Conservation (phyloP, 2,113 vertebrate genomes). For the Phrynosoma blainvillii region DNA sequence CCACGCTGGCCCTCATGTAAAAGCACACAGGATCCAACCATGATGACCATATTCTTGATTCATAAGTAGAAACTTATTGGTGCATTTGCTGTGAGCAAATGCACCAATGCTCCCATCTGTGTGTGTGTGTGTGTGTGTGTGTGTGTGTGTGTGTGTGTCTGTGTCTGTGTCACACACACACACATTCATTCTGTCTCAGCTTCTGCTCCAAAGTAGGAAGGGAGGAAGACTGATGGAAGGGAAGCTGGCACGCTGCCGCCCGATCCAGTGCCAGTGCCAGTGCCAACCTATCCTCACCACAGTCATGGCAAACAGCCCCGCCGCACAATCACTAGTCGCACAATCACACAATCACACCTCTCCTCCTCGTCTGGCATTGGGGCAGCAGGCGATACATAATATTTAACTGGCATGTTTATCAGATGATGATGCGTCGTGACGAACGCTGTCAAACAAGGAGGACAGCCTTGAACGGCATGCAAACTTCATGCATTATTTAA, state of each 20-base stretch:
- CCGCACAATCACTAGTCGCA: conserved; percentile 4
- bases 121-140: too few species aligned
- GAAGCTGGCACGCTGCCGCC: not conserved
- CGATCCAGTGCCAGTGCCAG: not conserved
- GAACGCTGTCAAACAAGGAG: conserved; percentile 57
- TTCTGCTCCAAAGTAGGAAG: not conserved
- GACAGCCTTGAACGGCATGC: conserved; percentile 49
- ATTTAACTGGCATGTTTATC: conserved; percentile 58
- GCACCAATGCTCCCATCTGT: too few species aligned
- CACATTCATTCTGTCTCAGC: too few species aligned
- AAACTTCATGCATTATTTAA: conserved; percentile 70
- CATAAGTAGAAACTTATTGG: too few species aligned
- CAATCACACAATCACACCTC: too few species aligned
- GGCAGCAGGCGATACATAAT: conserved; percentile 48
- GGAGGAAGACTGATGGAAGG: not conserved
- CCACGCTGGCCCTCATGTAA: too few species aligned
- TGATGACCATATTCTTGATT: too few species aligned
- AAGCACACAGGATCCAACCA: too few species aligned
- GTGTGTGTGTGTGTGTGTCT: too few species aligned
- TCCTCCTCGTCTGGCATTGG: conserved; percentile 19
- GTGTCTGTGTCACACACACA: too few species aligned
- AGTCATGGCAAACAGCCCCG: conserved; percentile 43
- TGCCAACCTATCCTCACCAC: conserved; percentile 33
- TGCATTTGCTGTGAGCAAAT: too few species aligned
- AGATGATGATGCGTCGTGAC: conserved; percentile 36